Conservation (phyloP, 2,797 vertebrate genomes). For the Sebastes nivosus region DNA sequence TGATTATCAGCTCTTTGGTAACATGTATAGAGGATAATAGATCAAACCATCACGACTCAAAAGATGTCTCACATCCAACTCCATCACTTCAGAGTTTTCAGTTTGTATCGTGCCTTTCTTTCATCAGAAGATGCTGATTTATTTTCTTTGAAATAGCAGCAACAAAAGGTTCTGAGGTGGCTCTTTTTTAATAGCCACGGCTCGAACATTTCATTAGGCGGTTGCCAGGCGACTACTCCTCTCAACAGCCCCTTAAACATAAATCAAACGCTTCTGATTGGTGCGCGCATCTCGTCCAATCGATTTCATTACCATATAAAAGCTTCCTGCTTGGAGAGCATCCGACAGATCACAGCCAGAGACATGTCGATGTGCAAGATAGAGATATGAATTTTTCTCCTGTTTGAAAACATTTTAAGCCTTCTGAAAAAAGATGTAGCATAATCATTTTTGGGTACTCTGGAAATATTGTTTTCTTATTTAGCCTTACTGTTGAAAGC, state of each 20-base stretch:
- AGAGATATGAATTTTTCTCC: not conserved
- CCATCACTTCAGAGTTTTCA: constrained; percentile 4
- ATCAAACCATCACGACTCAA: not conserved
- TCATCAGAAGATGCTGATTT: not conserved
- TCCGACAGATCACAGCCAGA: constrained; percentile 36
- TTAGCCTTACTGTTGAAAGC: too few relatives aligned
- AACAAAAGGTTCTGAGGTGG: constrained; percentile 31
- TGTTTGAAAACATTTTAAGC: not conserved
- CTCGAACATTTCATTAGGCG: constrained; percentile 68
- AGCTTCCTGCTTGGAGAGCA: constrained; percentile 57
- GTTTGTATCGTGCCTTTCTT: not conserved
- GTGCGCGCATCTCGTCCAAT: constrained; percentile 62
- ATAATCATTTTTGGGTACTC: not conserved
- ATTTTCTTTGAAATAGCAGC: constrained; percentile 6
- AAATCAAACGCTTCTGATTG: constrained; percentile 77
- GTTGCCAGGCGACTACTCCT: constrained; percentile 78
- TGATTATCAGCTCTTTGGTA: not conserved
- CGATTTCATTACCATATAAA: constrained; percentile 76
- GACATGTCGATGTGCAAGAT: constrained; percentile 3
- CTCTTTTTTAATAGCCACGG: constrained; percentile 53
- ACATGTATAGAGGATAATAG: not conserved
- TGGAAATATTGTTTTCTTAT: not conserved
- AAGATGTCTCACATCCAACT: constrained; percentile 1
- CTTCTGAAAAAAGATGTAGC: too few relatives aligned
- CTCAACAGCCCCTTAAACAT: constrained; percentile 72